Percentiles rank a stretch among this genome's conserved stretches.
Evolutionary conservation across 1,140 invertebrate genomes (phyloP).

Genomic region (Stenopsyche tienmushanensis): DNA sequence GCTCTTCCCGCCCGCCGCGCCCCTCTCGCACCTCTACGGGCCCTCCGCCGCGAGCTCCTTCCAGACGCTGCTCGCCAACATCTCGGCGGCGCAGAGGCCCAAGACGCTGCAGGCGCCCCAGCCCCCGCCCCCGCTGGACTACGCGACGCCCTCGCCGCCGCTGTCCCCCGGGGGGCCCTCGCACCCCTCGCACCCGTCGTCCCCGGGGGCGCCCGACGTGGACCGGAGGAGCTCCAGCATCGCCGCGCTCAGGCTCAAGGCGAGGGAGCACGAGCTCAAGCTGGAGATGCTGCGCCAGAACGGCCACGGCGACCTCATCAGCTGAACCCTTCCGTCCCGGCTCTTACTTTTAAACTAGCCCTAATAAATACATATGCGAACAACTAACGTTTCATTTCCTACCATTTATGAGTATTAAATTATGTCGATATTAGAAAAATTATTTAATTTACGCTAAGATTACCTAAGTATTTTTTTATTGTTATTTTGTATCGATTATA

Average conservation of each 20-base stretch:
- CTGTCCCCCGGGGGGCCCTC: conserved; percentile 50
- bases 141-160: conserved; percentile 60
- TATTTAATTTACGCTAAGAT: too few relatives aligned
- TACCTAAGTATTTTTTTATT: too few relatives aligned
- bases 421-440: too few relatives aligned
- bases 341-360: too few relatives aligned
- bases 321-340: too few relatives aligned
- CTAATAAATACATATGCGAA: not conserved
- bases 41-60: conserved; percentile 72
- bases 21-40: conserved; percentile 64
- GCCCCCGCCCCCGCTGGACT: too few relatives aligned
- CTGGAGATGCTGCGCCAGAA: conserved; percentile 81
- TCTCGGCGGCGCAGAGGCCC: conserved; percentile 67
- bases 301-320: conserved; percentile 73
- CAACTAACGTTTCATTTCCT: too few relatives aligned
- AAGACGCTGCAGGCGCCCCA: conserved; percentile 47
- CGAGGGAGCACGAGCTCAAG: conserved; percentile 87
- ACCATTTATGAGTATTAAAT: too few relatives aligned
- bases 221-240: conserved; percentile 88
- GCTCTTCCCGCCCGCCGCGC: conserved; percentile 65
- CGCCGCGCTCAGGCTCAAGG: conserved; percentile 84
- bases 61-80: conserved; percentile 80
- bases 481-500: too few relatives aligned
- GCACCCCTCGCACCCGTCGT: conserved; percentile 23
- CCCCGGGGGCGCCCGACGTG: conserved; percentile 55